These are phyloP conservation scores for Rhagium mordax DNA, from an alignment of 2,888 invertebrate genomes.

Conservation along the genomic window DNA sequence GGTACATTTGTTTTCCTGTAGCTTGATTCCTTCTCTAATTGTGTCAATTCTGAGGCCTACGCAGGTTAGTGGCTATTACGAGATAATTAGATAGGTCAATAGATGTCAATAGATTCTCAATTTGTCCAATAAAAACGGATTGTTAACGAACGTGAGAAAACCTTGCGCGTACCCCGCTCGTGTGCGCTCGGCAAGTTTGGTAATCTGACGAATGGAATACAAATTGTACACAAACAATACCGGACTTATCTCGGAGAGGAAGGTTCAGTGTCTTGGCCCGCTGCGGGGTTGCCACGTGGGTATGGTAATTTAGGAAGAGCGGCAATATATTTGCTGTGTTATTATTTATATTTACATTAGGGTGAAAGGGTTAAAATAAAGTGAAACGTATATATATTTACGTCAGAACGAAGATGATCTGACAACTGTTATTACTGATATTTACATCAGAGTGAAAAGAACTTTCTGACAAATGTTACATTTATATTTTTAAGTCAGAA, in stretches of 20 bases:
- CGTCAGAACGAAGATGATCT: too few species aligned
- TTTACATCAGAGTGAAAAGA: too few species aligned
- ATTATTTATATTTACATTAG: too few species aligned
- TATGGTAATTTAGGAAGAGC: background rate
- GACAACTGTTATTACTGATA: too few species aligned
- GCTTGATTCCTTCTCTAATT: background rate
- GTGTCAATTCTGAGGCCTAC: constrained; percentile 25
- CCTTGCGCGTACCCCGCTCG: background rate
- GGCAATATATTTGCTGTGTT: too few species aligned
- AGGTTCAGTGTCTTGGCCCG: background rate
- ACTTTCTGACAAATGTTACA: too few species aligned
- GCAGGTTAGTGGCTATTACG: constrained; percentile 32
- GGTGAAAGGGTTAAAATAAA: too few species aligned
- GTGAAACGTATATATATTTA: too few species aligned
- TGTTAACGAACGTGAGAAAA: constrained; percentile 21
- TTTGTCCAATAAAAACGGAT: constrained; percentile 13
- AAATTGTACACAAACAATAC: background rate
- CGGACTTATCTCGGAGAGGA: background rate
- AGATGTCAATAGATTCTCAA: constrained; percentile 30
- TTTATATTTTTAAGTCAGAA: too few species aligned
- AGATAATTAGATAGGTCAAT: constrained; percentile 37
- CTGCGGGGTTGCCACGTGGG: background rate
- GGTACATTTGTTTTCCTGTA: background rate
- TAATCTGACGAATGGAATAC: background rate
- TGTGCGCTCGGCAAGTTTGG: background rate